Conservation (phyloP, 2,888 invertebrate species). For the Mythimna pallens region DNA sequence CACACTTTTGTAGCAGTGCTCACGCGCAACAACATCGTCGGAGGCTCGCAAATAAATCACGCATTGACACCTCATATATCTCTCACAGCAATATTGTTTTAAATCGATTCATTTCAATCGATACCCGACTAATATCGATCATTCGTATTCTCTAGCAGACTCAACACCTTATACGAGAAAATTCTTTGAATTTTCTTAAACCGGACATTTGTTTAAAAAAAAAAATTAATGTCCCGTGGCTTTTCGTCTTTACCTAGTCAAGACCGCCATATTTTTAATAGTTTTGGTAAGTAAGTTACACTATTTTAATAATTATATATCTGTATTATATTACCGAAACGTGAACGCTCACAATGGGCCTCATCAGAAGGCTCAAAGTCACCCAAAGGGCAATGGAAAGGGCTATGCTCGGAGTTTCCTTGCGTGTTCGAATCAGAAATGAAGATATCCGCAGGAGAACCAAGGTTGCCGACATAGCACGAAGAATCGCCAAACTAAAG, state of each 20-base stretch:
- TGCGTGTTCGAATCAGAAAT: too few species aligned
- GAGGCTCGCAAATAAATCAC: slow-evolving; percentile 83
- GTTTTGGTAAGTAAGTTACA: slow-evolving; percentile 23
- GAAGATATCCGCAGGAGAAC: too few species aligned
- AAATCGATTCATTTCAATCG: slow-evolving; percentile 69
- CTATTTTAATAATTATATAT: slow-evolving; percentile 13
- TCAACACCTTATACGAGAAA: slow-evolving; percentile 64
- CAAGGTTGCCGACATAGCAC: too few species aligned
- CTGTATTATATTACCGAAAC: too few species aligned
- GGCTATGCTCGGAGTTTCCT: too few species aligned
- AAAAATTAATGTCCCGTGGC: slow-evolving; percentile 20
- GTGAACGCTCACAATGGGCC: too few species aligned
- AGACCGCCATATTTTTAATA: slow-evolving; percentile 37
- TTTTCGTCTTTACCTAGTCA: slow-evolving; percentile 10
- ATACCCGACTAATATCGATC: slow-evolving; percentile 71
- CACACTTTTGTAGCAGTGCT: slow-evolving; percentile 36
- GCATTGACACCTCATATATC: slow-evolving; percentile 85
- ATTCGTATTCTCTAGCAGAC: slow-evolving; percentile 66
- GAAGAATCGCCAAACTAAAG: too few species aligned
- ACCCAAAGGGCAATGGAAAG: too few species aligned
- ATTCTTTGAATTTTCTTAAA: slow-evolving; percentile 52
- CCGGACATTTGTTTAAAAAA: slow-evolving; percentile 45
- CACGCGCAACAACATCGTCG: slow-evolving; percentile 51
- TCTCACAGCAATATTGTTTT: slow-evolving; percentile 77
- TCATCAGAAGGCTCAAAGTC: too few species aligned